Evolutionary conservation across 2,113 vertebrate genomes (phyloP).

Genomic region (Dendropsophus ebraccatus): DNA sequence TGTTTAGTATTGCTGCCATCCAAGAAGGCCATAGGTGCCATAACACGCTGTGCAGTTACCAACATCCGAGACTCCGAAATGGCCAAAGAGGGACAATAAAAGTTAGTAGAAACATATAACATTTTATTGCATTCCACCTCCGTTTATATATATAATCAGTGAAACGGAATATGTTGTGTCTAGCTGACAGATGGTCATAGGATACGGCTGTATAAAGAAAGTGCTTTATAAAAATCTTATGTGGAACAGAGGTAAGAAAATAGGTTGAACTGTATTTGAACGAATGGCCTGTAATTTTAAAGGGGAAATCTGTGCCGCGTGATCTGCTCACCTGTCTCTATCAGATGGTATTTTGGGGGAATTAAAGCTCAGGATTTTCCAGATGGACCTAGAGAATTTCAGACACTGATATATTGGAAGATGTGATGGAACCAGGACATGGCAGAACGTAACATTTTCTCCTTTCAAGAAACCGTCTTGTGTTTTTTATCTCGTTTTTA

Average conservation of each 20-base stretch:
- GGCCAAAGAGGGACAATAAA: not conserved
- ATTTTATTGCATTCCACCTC: not conserved
- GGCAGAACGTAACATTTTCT: too few relatives aligned
- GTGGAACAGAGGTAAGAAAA: not conserved
- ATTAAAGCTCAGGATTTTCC: too few relatives aligned
- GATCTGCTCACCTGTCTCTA: not conserved
- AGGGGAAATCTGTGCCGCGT: not conserved
- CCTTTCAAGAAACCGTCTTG: too few relatives aligned
- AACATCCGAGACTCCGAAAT: not conserved
- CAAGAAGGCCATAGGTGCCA: not conserved
- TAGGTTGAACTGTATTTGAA: not conserved
- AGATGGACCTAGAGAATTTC: too few relatives aligned
- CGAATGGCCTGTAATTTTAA: not conserved
- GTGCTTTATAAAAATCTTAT: not conserved
- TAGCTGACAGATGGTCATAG: not conserved
- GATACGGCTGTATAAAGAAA: not conserved
- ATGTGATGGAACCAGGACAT: too few relatives aligned
- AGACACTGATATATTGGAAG: too few relatives aligned
- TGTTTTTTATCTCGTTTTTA: too few relatives aligned
- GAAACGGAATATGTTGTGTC: conserved; percentile 14
- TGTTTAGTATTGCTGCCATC: not conserved
- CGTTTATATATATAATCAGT: not conserved
- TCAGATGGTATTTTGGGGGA: not conserved
- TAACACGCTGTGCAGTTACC: not conserved
- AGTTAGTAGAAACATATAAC: not conserved